Base-by-base conservation (phyloP, 2,113 vertebrate species). In the Clarias magur region DNA sequence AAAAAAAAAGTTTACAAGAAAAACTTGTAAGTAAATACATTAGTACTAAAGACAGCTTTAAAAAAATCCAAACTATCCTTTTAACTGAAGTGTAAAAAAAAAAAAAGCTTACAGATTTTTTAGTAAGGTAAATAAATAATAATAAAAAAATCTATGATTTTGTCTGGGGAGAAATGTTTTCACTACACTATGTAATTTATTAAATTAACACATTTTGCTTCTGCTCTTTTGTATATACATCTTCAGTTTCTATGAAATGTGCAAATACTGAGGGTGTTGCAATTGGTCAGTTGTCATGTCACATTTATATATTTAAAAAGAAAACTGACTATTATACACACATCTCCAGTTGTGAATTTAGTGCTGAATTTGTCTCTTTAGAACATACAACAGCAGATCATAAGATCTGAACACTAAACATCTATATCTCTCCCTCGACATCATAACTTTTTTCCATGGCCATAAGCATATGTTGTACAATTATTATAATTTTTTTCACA, bases 401-500 rank as follows among this genome's bases (percentile, higher is more conserved):
- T 27, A 82, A 3, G 23, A 30, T 59, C 25, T 38, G 11, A 80
- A 34, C 21, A 12, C 9, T 25, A 72, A n/a, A 59, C 62, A 38
- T 25, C 23, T 25, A 57, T n/a, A 48, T 16, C 17, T 21, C n/a
- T 42, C 38, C 17, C 25, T 70, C 25, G 19, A 53, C 59, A 86
- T 85, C n/a, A 67, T 67, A 17, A 21, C 38, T 21, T 21, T 34
- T 79, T n/a, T 56, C 19, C 6, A 57, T 76, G 57, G 56, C 48
- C 48, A 19, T 81, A 7, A 79, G 42, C 38, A 67, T 62, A 3
- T 73, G 68, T n/a, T 56, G 34, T 9, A 2, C n/a, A 34, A 68
- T 19, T 0, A 48, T 48, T 42, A 42, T 6, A 27, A 17, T 67
- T 27, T 34, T 34, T 34, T 34, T 96, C 93, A 97, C 86, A 97